Percentiles rank a stretch among this genome's conserved stretches.
Conservation (phyloP, 1,140 invertebrate species). For the Palaemon carinicauda region DNA sequence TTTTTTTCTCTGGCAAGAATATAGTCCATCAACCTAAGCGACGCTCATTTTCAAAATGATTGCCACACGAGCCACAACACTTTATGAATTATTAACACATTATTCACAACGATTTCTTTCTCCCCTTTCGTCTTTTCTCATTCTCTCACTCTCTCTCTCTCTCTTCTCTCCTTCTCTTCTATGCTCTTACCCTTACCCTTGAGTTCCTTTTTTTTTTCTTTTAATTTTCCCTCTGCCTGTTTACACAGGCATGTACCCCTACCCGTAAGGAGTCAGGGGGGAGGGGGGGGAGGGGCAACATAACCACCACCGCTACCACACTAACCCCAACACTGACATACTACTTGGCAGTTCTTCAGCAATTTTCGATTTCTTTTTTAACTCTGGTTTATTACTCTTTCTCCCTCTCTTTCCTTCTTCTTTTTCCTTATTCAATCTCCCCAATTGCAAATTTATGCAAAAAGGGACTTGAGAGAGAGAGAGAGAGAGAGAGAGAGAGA, state of each 20-base stretch:
- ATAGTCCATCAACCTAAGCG: neutral
- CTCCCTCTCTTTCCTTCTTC: neutral
- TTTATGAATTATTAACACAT: neutral
- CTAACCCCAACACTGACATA: neutral
- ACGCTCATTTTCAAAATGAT: neutral
- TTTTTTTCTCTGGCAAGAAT: no score
- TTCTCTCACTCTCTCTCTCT: neutral
- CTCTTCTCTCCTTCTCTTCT: neutral
- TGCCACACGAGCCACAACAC: neutral
- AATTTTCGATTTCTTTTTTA: neutral
- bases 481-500: no score
- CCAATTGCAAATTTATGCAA: neutral
- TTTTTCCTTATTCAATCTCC: neutral
- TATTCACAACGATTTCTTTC: neutral
- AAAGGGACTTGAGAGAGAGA: no score
- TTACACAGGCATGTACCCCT: neutral
- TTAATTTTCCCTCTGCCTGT: neutral
- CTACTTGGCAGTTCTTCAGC: neutral
- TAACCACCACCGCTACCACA: neutral
- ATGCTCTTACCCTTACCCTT: constrained; percentile 9
- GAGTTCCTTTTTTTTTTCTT: neutral
- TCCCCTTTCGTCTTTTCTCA: neutral
- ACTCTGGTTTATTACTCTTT: neutral
- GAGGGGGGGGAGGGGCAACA: no score
- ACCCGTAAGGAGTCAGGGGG: no score